A percentile compares a stretch with the other conserved stretches of the same genome.
These are phyloP conservation scores for Drosophila sproati DNA, from an alignment of 1,140 invertebrate species.

Conservation along the genomic window DNA sequence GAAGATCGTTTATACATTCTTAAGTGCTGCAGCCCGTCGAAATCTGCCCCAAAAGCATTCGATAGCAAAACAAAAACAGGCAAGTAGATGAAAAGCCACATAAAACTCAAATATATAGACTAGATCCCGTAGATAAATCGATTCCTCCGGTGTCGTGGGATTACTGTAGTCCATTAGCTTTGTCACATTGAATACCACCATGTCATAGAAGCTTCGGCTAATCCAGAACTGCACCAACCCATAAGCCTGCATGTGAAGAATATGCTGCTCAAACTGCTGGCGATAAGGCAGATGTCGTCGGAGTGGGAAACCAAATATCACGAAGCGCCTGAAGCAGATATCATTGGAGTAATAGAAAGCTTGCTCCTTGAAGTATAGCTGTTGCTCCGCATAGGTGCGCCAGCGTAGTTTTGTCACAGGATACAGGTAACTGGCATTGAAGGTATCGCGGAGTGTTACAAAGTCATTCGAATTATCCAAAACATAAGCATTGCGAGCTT, in stretches of 20 bases:
- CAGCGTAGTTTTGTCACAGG: slow-evolving; percentile 39
- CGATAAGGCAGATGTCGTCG: slow-evolving; percentile 46
- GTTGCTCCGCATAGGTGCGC: slow-evolving; percentile 47
- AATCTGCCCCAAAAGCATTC: slow-evolving; percentile 22
- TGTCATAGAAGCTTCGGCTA: slow-evolving; percentile 38
- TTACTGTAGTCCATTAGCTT: slow-evolving; percentile 36
- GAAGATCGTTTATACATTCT: too few species aligned
- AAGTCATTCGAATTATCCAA: slow-evolving; percentile 23
- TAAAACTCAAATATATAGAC: slow-evolving; percentile 47
- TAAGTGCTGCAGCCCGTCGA: too few species aligned
- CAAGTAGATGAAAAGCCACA: not conserved
- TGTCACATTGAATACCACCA: slow-evolving; percentile 25
- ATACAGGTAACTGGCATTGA: slow-evolving; percentile 45
- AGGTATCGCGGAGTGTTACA: slow-evolving; percentile 27
- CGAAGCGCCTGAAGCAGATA: slow-evolving; percentile 44
- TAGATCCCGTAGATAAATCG: slow-evolving; percentile 37
- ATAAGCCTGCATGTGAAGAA: slow-evolving; percentile 45
- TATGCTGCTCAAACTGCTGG: slow-evolving; percentile 51
- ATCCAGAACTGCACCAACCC: slow-evolving; percentile 47
- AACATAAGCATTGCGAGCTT: not conserved
- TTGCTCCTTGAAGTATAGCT: slow-evolving; percentile 37
- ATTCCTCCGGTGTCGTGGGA: not conserved
- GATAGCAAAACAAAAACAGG: slow-evolving; percentile 29
- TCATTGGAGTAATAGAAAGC: slow-evolving; percentile 54
- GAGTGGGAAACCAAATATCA: slow-evolving; percentile 34